Conservation (phyloP, 2,888 invertebrate genomes). For the Aelia acuminata region DNA sequence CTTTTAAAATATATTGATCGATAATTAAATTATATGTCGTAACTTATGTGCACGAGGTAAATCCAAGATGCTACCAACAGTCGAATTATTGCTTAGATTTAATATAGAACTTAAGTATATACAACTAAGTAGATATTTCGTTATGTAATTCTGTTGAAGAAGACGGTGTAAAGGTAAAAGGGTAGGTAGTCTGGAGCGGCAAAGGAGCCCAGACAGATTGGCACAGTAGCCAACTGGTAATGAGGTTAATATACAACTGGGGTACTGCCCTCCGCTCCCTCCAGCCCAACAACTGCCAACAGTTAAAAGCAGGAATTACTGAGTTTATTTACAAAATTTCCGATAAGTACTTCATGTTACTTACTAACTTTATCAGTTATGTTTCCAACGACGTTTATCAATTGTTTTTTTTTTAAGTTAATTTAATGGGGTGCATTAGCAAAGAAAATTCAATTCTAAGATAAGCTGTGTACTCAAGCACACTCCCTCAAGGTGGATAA, state of each 20-base stretch:
- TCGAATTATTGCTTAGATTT: background rate
- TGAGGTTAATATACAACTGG: conserved; percentile 42
- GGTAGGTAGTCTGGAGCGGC: background rate
- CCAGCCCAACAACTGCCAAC: background rate
- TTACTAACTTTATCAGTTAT: background rate
- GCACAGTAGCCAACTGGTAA: conserved; percentile 37
- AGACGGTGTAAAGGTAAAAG: background rate
- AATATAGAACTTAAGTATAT: background rate
- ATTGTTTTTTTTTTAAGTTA: no score
- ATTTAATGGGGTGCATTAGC: no score
- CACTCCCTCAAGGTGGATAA: no score
- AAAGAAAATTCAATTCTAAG: no score
- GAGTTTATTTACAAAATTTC: background rate
- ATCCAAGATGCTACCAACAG: background rate
- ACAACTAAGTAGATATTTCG: background rate
- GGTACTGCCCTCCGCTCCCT: conserved; percentile 13
- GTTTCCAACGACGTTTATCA: no score
- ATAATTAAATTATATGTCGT: background rate
- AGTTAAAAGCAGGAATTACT: background rate
- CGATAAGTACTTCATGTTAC: background rate
- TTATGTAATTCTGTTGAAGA: background rate
- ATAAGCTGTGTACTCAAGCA: no score
- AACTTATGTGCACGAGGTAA: background rate
- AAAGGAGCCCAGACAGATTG: conserved; percentile 33
- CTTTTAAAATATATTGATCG: no score